Percentiles rank a stretch among this genome's conserved stretches.
These are phyloP conservation scores for Eurytoma californica DNA, from an alignment of 2,888 invertebrate genomes.

Conservation along the genomic window DNA sequence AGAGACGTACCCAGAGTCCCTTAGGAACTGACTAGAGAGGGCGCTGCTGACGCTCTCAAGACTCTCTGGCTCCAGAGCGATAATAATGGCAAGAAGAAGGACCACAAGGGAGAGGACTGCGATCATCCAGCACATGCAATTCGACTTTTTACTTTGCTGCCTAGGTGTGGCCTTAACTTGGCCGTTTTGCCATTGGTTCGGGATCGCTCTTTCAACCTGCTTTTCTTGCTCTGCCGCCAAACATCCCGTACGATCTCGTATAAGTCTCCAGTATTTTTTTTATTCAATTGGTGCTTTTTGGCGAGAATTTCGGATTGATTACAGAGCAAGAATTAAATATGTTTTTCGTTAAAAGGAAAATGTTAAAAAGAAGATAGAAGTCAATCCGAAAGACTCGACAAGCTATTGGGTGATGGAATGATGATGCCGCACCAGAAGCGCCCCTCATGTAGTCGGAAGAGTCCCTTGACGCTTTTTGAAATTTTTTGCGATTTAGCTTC, in stretches of 20 bases:
- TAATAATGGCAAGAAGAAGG: conserved; percentile 71
- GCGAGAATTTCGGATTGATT: conserved; percentile 45
- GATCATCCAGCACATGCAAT: conserved; percentile 70
- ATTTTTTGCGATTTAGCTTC: conserved; percentile 22
- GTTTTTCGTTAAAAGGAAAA: background rate
- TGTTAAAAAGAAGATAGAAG: background rate
- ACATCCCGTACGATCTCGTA: conserved; percentile 64
- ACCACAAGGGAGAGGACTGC: conserved; percentile 68
- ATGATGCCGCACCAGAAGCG: conserved; percentile 66
- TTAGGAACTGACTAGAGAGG: conserved; percentile 71
- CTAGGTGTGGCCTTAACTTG: conserved; percentile 67
- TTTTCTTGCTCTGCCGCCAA: conserved; percentile 62
- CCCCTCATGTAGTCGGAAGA: conserved; percentile 50
- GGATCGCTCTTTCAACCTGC: conserved; percentile 61
- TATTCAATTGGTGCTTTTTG: conserved; percentile 6
- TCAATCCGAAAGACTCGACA: conserved; percentile 50
- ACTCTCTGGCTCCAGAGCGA: conserved; percentile 71
- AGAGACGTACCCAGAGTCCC: conserved; percentile 72
- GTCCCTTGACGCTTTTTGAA: conserved; percentile 13
- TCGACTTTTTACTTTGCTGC: conserved; percentile 67
- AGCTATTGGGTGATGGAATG: conserved; percentile 56
- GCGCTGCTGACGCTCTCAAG: conserved; percentile 68
- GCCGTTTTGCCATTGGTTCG: conserved; percentile 64
- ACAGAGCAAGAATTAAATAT: background rate
- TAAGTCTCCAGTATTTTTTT: conserved; percentile 56